Conservation (phyloP, 2,113 vertebrate genomes). For the Semnornis frantzii region DNA sequence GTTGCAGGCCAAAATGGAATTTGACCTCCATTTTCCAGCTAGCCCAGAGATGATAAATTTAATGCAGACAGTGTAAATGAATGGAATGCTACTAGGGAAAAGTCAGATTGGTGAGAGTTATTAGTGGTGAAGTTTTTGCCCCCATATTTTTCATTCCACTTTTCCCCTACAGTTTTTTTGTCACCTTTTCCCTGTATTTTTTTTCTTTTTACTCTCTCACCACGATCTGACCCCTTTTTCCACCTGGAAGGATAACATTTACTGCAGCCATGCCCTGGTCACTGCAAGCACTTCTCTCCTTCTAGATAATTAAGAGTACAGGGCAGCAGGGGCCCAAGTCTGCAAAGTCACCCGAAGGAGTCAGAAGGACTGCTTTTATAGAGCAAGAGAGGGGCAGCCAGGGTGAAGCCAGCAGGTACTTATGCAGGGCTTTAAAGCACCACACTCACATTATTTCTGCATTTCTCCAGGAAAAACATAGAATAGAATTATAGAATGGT, state of each 20-base stretch:
- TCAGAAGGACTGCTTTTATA: background rate
- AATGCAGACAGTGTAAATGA: slow-evolving; percentile 60
- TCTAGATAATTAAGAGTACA: background rate
- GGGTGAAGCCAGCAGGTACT: background rate
- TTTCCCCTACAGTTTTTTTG: background rate
- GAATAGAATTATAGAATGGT: too few relatives aligned
- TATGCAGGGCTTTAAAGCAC: fast-evolving
- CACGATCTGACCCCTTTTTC: background rate
- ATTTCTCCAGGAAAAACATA: background rate
- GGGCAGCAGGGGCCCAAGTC: background rate
- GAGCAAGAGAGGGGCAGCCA: background rate
- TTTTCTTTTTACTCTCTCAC: background rate
- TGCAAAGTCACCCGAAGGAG: background rate
- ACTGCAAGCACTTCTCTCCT: background rate
- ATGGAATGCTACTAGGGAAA: slow-evolving; percentile 9
- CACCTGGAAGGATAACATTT: slow-evolving; percentile 5
- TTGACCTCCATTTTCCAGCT: slow-evolving; percentile 80
- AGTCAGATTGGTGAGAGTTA: slow-evolving; percentile 35
- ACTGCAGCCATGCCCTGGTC: background rate
- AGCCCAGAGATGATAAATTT: slow-evolving; percentile 71
- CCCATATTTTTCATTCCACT: background rate
- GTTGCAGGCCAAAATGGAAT: slow-evolving; percentile 73
- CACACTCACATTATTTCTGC: fast-evolving
- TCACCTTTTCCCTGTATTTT: background rate
- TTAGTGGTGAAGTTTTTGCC: slow-evolving; percentile 6